A percentile compares a stretch with the other conserved stretches of the same genome.
Conservation (phyloP, 2,797 vertebrate genomes). For the Ctenopoma kingsleyae region DNA sequence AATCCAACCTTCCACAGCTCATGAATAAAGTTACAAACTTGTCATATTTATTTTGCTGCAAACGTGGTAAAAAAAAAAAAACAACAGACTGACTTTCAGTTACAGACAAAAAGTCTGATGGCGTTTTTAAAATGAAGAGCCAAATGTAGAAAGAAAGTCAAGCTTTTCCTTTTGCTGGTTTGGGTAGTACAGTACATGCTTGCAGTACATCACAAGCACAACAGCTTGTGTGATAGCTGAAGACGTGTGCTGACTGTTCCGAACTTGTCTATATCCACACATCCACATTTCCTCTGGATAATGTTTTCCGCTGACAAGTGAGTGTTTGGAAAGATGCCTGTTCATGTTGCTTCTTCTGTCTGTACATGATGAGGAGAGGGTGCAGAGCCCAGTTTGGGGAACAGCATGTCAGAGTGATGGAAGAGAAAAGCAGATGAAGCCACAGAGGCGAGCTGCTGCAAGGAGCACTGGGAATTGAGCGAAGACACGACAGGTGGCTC, state of each 20-base stretch:
- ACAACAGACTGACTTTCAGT: no score
- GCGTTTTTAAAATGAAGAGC: neutral
- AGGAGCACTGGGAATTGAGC: conserved; percentile 17
- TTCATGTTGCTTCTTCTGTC: conserved; percentile 1
- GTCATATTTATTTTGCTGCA: no score
- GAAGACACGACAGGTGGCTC: conserved; percentile 2
- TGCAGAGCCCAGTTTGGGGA: neutral
- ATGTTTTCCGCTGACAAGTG: conserved; percentile 20
- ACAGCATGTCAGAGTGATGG: conserved; percentile 2
- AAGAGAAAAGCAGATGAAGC: conserved; percentile 43
- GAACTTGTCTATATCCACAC: conserved; percentile 1
- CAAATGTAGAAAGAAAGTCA: neutral
- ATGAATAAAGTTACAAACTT: no score
- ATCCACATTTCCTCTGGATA: conserved; percentile 5
- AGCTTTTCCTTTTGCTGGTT: neutral
- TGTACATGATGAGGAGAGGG: conserved; percentile 3
- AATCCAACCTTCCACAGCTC: no score
- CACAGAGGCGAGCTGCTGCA: conserved; percentile 18
- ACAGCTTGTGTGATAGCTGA: neutral
- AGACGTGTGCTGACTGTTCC: neutral
- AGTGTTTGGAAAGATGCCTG: conserved; percentile 19
- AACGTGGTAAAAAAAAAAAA: no score
- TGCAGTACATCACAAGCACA: neutral
- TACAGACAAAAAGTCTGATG: neutral
- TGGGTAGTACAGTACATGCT: neutral